Conservation (phyloP, 1,140 invertebrate genomes). For the Aradophagus sp. region DNA sequence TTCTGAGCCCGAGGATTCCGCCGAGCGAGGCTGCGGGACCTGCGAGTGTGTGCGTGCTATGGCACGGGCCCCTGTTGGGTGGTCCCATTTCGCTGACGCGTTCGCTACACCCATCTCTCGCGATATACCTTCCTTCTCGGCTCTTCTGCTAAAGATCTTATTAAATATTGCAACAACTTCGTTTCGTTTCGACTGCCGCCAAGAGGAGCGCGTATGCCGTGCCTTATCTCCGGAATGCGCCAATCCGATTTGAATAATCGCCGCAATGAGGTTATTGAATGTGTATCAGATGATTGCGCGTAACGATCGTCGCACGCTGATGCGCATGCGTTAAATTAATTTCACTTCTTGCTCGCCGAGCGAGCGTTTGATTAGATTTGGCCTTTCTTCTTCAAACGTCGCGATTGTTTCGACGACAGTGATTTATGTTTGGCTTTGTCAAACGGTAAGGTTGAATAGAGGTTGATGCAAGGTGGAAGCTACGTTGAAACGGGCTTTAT, state of each 20-base stretch:
- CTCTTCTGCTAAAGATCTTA: conserved; percentile 70
- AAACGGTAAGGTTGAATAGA: no score
- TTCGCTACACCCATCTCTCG: conserved; percentile 71
- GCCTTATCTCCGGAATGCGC: conserved; percentile 57
- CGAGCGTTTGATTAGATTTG: no score
- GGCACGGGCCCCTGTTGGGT: conserved; percentile 70
- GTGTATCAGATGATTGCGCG: conserved; percentile 49
- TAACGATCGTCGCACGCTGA: conserved; percentile 20
- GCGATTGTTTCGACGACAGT: no score
- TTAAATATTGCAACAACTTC: conserved; percentile 72
- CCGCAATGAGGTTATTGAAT: conserved; percentile 52
- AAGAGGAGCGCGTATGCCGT: conserved; percentile 47
- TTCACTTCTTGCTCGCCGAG: conserved; percentile 4
- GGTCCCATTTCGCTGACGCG: conserved; percentile 73
- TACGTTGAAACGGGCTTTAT: no score
- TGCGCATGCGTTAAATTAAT: conserved; percentile 25
- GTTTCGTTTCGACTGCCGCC: conserved; percentile 55
- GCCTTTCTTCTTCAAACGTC: no score
- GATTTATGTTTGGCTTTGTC: no score
- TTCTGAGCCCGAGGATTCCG: conserved; percentile 64
- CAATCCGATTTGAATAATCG: conserved; percentile 58
- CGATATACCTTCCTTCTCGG: conserved; percentile 67
- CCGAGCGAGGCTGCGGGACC: conserved; percentile 31
- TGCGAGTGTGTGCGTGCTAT: conserved; percentile 61
- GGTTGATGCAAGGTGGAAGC: no score